These are phyloP conservation scores for Congeria kusceri DNA, from an alignment of 2,888 invertebrate genomes.

Conservation along the genomic window DNA sequence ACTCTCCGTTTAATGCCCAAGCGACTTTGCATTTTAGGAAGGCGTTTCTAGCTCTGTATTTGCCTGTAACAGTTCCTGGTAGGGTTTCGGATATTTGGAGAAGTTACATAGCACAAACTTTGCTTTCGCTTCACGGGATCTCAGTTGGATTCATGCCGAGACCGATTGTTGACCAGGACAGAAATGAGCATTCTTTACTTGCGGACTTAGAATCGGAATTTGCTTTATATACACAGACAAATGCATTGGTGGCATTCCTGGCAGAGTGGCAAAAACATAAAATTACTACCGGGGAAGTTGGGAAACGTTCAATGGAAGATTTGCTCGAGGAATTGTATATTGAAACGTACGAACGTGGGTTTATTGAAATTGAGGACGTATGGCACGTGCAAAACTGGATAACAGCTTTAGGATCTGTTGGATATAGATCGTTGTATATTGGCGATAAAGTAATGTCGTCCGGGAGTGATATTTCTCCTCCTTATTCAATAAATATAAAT, in stretches of 20 bases:
- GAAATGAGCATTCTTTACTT: constrained; percentile 31
- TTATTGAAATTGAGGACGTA: constrained; percentile 19
- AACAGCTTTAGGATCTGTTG: not conserved
- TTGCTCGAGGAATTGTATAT: not conserved
- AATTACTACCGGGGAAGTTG: not conserved
- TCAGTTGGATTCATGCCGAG: constrained; percentile 18
- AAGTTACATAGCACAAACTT: constrained; percentile 44
- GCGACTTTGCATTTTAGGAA: no score
- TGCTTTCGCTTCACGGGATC: constrained; percentile 22
- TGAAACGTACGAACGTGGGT: constrained; percentile 13
- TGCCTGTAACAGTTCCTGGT: constrained; percentile 33
- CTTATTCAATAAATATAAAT: not conserved
- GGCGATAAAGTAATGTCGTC: no score
- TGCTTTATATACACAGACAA: constrained; percentile 11
- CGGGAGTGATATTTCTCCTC: no score
- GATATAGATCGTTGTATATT: no score
- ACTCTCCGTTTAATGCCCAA: no score
- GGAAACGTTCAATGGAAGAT: not conserved
- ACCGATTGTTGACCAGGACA: constrained; percentile 40
- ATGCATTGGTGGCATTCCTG: not conserved
- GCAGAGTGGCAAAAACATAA: not conserved
- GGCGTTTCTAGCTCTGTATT: constrained; percentile 29
- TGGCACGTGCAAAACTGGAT: not conserved
- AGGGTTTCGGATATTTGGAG: constrained; percentile 47
- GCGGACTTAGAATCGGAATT: constrained; percentile 15